Evolutionary conservation across 2,113 vertebrate genomes (phyloP).

Genomic region (Suncus etruscus): DNA sequence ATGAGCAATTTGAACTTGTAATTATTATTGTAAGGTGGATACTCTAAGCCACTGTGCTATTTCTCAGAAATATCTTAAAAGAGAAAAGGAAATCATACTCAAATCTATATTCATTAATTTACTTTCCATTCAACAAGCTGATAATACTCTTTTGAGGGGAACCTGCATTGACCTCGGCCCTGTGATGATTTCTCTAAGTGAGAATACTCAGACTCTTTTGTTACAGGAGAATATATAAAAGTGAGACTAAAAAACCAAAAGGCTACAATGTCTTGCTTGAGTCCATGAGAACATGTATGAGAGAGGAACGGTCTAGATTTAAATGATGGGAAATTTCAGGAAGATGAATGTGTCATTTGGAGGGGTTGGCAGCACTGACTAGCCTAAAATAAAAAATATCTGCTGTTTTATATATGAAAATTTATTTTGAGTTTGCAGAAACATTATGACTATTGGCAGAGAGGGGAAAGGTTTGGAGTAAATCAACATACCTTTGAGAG

Average conservation of each 20-base stretch:
- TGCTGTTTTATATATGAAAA: not conserved
- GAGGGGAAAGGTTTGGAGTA: not conserved
- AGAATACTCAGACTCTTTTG: not conserved
- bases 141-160: not conserved
- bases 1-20: no score
- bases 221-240: not conserved
- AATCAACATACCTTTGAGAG: not conserved
- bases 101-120: not conserved
- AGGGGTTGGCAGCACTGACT: not conserved
- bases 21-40: no score
- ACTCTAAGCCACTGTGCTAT: no score
- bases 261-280: not conserved
- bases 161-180: no score
- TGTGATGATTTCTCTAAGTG: not conserved
- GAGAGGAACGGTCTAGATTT: not conserved
- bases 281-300: not conserved
- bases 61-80: no score
- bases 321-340: not conserved
- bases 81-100: not conserved
- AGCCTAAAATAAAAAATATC: not conserved
- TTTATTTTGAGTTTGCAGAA: constrained; percentile 46
- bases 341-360: not conserved
- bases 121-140: constrained; percentile 27
- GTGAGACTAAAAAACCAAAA: constrained; percentile 25
- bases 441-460: not conserved